phyloP scores from a whole-genome alignment of 2,888 invertebrate species.

The Troglohyphantes excavatus region DNA sequence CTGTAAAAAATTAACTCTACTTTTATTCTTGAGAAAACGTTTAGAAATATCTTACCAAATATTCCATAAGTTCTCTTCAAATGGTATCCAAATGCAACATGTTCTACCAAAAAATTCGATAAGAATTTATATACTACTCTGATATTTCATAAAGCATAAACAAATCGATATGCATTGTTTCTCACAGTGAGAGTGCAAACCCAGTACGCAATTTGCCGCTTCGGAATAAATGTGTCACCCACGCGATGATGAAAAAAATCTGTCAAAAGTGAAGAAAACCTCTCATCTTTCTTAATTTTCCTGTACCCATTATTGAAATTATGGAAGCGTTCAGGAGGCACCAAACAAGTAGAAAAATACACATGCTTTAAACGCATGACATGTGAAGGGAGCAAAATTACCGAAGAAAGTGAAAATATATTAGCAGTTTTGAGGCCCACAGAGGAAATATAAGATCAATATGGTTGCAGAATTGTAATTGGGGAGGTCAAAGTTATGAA shows the following conservation, averaged over 20 bases:
- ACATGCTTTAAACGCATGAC: constrained; percentile 57
- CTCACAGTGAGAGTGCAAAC: constrained; percentile 3
- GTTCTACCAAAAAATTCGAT: background rate
- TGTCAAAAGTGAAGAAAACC: constrained; percentile 55
- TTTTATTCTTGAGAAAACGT: too few species aligned
- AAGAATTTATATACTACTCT: constrained; percentile 38
- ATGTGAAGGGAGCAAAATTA: constrained; percentile 62
- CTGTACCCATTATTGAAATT: constrained; percentile 63
- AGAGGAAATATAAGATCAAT: too few species aligned
- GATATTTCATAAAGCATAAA: too few species aligned
- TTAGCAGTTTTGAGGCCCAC: constrained; percentile 36
- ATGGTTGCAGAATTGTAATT: constrained; percentile 15
- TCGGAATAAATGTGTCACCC: constrained; percentile 55
- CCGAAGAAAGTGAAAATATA: constrained; percentile 23
- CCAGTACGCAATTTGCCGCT: constrained; percentile 34
- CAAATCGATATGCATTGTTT: too few species aligned
- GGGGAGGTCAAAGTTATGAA: too few species aligned
- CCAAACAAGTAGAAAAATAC: too few species aligned
- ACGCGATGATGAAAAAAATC: constrained; percentile 35
- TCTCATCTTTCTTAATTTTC: constrained; percentile 59
- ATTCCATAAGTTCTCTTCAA: constrained; percentile 32
- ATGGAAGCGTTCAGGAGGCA: constrained; percentile 58
- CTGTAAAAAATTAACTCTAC: too few species aligned
- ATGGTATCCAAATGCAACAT: constrained; percentile 36
- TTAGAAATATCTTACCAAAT: constrained; percentile 42